Base-by-base conservation (phyloP, 2,113 vertebrate genomes). In the Pituophis catenifer region DNA sequence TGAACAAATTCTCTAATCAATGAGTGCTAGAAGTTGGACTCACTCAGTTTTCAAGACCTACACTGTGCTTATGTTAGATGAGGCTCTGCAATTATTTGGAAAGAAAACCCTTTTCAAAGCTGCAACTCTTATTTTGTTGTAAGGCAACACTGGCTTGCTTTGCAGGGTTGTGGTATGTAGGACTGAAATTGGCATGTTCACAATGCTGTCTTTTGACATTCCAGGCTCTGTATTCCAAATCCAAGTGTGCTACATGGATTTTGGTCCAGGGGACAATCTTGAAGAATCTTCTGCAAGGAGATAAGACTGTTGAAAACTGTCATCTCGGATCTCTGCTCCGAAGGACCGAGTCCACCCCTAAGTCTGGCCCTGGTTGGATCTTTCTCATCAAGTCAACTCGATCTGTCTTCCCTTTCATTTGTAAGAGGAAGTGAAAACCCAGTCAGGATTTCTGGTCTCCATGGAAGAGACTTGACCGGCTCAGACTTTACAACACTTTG, bases 361-460 rank as follows among this genome's bases (percentile, higher is more conserved):
- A 97, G 93, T 75, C 95, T 97, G 96, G 94, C 95, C 88, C 94
- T 94, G 94, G 97, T 96, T 96, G 92, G 96, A 96, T 97, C 1
- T 97, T 97, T 93, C 24, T 24, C 58, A 96, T 94, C 94, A 95
- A 95, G 92, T 95, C 94, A 94, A 97, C 97, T 98, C 97, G 96
- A 97, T 97, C 96, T 97, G 97, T 97, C 96, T 33, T 96, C 19
- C 0, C 88, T 92, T 90, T 97, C 97, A 97, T 98, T 97, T 97
- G 97, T 96, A 96, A 95, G 97, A 95, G 93, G 96, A 93, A 59
- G 95, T 93, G 92, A 91, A 94, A 97, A 96, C 92, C 96, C 92
- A 95, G 94, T 94, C 93, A 92, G 44, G 94, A 92, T 93, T 97
- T 94, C 92, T 95, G 86, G 92, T 94, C 94, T 91, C 92, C 21